Evolutionary conservation across 2,888 invertebrate species (phyloP), one percentile per base, ranked within the genome.

Genomic region (Euspilapteryx auroguttella): DNA sequence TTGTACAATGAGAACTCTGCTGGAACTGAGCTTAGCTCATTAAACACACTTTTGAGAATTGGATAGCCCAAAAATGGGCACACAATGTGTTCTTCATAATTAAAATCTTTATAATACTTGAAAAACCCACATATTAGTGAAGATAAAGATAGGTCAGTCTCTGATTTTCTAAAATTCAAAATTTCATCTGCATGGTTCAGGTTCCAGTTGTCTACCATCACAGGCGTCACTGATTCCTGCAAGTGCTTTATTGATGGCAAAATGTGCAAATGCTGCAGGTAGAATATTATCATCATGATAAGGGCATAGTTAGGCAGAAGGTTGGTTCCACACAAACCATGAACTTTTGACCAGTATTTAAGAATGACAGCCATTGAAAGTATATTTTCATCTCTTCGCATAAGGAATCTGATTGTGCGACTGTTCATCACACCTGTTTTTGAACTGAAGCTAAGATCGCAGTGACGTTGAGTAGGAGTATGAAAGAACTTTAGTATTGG

Each of bases 401-500:
- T 45, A 25, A 83, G 66, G 36, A 79, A 78, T 6, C 63, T 63
- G 12, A 90, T 76, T 25, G 89, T 63, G 29, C 75, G 49, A 34
- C 83, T 86, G 42, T 90, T 90, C 31, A 78, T 64, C 0, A 86
- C 81, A 2, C 86, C 88, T 2, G 82, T 55, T 13, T 77, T 62
- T 41, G 83, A 85, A 35, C 80, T 82, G 40, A 89, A 83, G 34
- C 84, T 88, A 4, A 91, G 61, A 52, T 91, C 91, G 41, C 87
- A 82, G 28, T 78, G 71, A 3, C 81, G 71, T 0, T 73, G 61
- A 0, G 85, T 85, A 1, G 69, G 63, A 3, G 48, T 38, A 40
- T 89, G 86, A 9, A 66, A 56, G 44, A 86, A 86, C 43, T 87
- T 88, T 1, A 91, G 79, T 32, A 91, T 87, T 1, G 91, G 91